Conservation (phyloP, 1,140 invertebrate species). For the Danaus plexippus region DNA sequence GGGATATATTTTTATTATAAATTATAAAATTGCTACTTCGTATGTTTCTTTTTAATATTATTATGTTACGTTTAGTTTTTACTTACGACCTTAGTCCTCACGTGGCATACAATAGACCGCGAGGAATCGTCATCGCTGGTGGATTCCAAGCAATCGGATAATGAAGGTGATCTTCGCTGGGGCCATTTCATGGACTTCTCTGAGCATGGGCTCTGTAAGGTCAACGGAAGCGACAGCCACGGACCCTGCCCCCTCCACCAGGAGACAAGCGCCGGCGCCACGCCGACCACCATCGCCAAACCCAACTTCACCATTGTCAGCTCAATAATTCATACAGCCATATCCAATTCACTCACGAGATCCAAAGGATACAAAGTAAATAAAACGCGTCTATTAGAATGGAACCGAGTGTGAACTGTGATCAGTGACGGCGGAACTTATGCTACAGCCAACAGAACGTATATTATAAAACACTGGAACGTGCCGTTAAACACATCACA, state of each 20-base stretch:
- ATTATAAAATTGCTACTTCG: no score
- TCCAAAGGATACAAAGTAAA: neutral
- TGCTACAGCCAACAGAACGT: conserved; percentile 1
- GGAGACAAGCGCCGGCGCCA: conserved; percentile 60
- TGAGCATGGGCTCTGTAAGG: conserved; percentile 28
- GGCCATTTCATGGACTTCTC: conserved; percentile 51
- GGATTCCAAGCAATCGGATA: conserved; percentile 62
- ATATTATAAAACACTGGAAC: conserved; percentile 14
- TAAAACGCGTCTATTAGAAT: neutral
- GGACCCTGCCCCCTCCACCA: conserved; percentile 55
- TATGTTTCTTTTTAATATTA: no score
- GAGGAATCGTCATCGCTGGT: conserved; percentile 63
- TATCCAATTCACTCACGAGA: neutral
- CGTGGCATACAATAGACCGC: conserved; percentile 58
- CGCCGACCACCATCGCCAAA: conserved; percentile 61
- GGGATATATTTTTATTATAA: no score
- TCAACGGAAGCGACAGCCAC: conserved; percentile 36
- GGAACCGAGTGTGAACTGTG: neutral
- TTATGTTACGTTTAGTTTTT: neutral
- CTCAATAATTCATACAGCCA: conserved; percentile 2
- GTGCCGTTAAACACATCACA: conserved; percentile 3
- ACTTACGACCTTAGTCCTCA: conserved; percentile 63
- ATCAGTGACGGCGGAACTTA: conserved; percentile 6
- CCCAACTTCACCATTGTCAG: conserved; percentile 55
- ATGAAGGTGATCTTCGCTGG: conserved; percentile 46